Base-by-base conservation (phyloP, 2,888 invertebrate genomes). In the Poecilus cupreus region DNA sequence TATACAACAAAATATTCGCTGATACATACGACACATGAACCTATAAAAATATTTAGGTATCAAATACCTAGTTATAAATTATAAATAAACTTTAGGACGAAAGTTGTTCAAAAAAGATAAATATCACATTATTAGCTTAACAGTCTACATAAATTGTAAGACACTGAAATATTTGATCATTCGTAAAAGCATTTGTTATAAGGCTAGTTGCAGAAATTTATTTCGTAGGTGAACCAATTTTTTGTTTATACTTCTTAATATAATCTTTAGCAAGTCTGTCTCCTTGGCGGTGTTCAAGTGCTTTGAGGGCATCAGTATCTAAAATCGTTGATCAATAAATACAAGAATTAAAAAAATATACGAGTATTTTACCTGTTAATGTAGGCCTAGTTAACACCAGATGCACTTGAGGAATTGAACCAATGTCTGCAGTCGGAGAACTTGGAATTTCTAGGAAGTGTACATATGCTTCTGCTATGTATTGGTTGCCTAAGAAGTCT, bases 401-500 rank as follows among this genome's bases (percentile, higher is more conserved):
- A 85, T 94, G 93, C 83, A 94, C 92, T 89, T 96, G 97, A 81
- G 94, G 92, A 82, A 95, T 90, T 74, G 92, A 91, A 82, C 90
- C 89, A 64, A 92, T 91, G 1, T 93, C 91, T 78, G 91, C 90
- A 0, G 90, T 91, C 4, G 64, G 64, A 0, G 93, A 92, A 83
- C 92, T 92, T 11, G 93, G 92, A 84, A 97, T 92, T 86, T 96
- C 94, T 83, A 91, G 92, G 89, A 98, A 94, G 85, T 94, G 93
- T 37, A 98, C 88, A 89, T 96, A 98, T 49, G 97, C 96, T 90
- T 99, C 99, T 6, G 98, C 98, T 84, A 98, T 94, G 90, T 98
- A 98, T 87, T 97, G 96, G 88, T 97, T 97, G 76, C 96, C 95
- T 89, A 98, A 93, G 89, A 98, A 94, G 89, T 99, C 98, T 89